Evolutionary conservation across 2,888 invertebrate genomes (phyloP).

Genomic region (Ischnura elegans): DNA sequence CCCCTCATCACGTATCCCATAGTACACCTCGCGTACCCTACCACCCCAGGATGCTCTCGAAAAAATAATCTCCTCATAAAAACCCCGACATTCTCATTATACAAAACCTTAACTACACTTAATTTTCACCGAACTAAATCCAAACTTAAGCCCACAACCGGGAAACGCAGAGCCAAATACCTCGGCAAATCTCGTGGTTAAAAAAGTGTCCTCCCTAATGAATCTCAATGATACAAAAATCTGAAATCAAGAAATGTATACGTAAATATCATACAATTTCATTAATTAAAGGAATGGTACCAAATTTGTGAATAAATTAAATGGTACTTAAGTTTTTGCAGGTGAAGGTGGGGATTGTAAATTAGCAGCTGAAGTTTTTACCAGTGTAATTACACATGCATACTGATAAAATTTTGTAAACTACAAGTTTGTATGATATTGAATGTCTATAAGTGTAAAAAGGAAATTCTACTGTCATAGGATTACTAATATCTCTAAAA

Average conservation of each 20-base stretch:
- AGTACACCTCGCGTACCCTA: background rate
- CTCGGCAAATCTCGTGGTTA: background rate
- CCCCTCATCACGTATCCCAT: slow-evolving; percentile 19
- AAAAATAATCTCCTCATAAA: slow-evolving; percentile 27
- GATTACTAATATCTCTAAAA: no score
- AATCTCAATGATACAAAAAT: background rate
- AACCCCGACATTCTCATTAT: slow-evolving; percentile 17
- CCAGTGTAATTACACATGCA: no score
- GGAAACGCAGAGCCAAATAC: background rate
- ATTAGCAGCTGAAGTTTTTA: no score
- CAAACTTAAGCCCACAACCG: background rate
- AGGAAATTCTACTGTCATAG: no score
- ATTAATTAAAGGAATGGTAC: no score
- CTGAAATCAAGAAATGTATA: background rate
- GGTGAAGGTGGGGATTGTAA: no score
- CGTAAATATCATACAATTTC: background rate
- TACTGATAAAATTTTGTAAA: no score
- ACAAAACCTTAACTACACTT: slow-evolving; percentile 20
- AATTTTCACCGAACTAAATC: background rate
- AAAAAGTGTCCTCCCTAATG: background rate
- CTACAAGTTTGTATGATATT: no score
- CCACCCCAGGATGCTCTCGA: background rate
- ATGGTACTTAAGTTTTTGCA: no score
- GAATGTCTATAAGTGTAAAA: no score
- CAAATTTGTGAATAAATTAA: no score